Evolutionary conservation across 2,888 invertebrate species (phyloP), one percentile per base, ranked within the genome.

Genomic region (Sussaba pulchella): DNA sequence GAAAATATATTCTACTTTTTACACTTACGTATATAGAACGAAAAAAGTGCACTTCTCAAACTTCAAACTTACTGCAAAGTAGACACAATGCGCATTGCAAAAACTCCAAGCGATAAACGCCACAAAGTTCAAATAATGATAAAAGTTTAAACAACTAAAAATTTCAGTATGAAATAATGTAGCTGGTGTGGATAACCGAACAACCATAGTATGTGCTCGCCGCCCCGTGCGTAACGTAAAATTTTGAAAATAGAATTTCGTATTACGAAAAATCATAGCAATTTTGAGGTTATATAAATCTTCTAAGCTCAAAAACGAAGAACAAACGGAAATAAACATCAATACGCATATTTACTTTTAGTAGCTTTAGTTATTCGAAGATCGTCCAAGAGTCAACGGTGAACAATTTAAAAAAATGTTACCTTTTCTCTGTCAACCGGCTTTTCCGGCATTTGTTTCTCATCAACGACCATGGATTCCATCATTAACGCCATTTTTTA

Each of bases 401-500:
- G 3, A 73, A 54, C 14, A 0, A 10, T 17, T 43, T 10, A 1
- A 19, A 17, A 8, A 39, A 47, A 9, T 12, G 12, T 88, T 93
- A 97, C 97, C 95, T 97, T 98, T 93, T 98, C 98, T 85, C 98
- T 94, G 89, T 98, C 98, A 10, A 98, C 96, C 21, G 95, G 95
- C 87, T 96, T 96, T 78, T 94, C 94, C 70, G 95, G 94, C 84
- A 95, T 94, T 87, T 95, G 95, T 89, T 96, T 95, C 89, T 96
- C 96, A 92, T 96, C 96, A 71, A 97, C 97, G 81, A 97, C 95
- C 94, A 96, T 95, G 1, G 97, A 96, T 92, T 97, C 97, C 5
- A 97, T 88, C 6, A 90, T 91, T 1, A 92, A 91, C 61, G 92
- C 86, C 92, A 93, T 93, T 81, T 86, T 87, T 47, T 26, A 24